A percentile compares a stretch with the other conserved stretches of the same genome.
Conservation (phyloP, 2,113 vertebrate genomes). For the Brachypodius melanocephalos region DNA sequence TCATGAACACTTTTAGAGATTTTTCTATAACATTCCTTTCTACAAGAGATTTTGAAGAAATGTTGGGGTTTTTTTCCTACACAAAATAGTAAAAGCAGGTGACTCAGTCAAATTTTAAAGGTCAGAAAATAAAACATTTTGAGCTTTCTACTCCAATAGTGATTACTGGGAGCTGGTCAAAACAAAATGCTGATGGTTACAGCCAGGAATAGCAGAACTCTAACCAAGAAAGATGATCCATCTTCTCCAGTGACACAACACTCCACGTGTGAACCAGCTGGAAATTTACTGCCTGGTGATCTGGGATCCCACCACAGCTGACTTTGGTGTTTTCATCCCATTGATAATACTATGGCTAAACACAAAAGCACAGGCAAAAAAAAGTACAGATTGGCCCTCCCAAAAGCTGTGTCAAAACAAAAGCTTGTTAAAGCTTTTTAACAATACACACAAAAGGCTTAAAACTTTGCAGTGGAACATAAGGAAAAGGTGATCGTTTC, state of each 20-base stretch:
- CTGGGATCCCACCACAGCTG: neutral
- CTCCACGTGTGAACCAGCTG: neutral
- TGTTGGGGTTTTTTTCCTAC: rapidly evolving
- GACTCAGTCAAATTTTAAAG: neutral
- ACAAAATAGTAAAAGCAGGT: neutral
- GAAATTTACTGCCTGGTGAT: neutral
- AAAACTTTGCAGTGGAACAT: neutral
- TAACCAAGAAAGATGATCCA: neutral
- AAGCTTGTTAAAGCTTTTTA: too few species aligned
- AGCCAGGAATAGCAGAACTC: neutral
- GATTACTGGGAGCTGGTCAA: neutral
- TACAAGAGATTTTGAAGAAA: neutral
- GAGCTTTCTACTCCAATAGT: neutral
- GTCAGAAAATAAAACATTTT: neutral
- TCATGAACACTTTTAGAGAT: neutral
- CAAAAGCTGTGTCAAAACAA: neutral
- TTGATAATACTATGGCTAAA: neutral
- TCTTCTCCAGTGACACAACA: neutral
- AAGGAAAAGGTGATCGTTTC: neutral
- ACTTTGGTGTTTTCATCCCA: neutral
- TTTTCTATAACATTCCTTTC: neutral
- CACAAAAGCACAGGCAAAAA: neutral
- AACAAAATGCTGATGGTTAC: neutral
- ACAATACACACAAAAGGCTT: neutral
- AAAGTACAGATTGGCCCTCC: neutral